phyloP scores from a whole-genome alignment of 1,140 invertebrate species.

The Archegozetes longisetosus region DNA sequence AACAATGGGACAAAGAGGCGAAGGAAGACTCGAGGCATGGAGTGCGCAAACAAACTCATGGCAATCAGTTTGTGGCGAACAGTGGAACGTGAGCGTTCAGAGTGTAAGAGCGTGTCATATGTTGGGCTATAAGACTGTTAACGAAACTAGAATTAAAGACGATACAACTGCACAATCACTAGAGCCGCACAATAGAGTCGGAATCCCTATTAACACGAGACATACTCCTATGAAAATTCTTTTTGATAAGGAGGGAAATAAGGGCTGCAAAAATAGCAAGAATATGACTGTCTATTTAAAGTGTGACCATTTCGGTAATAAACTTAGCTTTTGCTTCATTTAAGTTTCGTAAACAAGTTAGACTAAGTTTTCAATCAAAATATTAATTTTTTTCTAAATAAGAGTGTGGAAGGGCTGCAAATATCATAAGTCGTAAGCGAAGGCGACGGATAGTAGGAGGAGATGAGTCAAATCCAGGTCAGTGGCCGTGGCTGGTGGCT shows the following conservation, averaged over 20 bases:
- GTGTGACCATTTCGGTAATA: slow-evolving; percentile 18
- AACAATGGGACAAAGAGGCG: slow-evolving; percentile 14
- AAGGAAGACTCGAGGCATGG: slow-evolving; percentile 22
- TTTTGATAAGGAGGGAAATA: slow-evolving; percentile 6
- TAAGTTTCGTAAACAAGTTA: neutral
- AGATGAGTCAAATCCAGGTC: slow-evolving; percentile 21
- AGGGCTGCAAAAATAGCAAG: neutral
- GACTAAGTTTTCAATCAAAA: neutral
- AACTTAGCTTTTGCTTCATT: neutral
- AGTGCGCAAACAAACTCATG: slow-evolving; percentile 16
- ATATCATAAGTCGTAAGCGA: neutral
- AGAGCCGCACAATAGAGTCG: neutral
- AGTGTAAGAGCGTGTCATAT: slow-evolving; percentile 19
- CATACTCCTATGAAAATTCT: neutral
- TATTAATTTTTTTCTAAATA: neutral
- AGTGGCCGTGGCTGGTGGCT: slow-evolving; percentile 24
- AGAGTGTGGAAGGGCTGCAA: slow-evolving; percentile 14
- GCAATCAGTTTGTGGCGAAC: slow-evolving; percentile 22
- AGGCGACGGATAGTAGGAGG: slow-evolving; percentile 22
- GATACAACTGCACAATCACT: neutral
- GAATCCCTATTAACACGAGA: neutral
- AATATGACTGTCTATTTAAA: slow-evolving; percentile 17
- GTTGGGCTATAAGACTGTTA: slow-evolving; percentile 20
- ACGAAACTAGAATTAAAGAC: slow-evolving; percentile 19
- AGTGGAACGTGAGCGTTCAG: slow-evolving; percentile 20